These are phyloP conservation scores for Apantesis nais DNA, from an alignment of 2,888 invertebrate species.

Conservation along the genomic window DNA sequence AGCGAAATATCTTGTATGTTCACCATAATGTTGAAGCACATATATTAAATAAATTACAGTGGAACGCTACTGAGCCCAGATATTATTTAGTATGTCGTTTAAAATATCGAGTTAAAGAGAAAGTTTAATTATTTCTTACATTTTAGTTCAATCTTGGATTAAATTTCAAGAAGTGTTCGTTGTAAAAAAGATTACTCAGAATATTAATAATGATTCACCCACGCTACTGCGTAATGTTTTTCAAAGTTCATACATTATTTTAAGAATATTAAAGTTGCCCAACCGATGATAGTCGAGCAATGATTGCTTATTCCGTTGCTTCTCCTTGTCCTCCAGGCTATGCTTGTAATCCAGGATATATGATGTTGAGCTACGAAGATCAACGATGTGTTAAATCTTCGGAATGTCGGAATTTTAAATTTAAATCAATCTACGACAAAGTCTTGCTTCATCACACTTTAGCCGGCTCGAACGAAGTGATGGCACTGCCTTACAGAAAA, in stretches of 20 bases:
- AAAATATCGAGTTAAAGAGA: no score
- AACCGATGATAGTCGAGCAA: conserved; percentile 44
- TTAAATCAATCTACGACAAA: neutral
- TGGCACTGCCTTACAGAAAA: neutral
- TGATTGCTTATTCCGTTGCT: conserved; percentile 25
- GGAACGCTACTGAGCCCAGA: neutral
- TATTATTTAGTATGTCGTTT: neutral
- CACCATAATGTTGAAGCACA: neutral
- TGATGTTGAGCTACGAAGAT: conserved; percentile 10
- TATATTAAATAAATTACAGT: neutral
- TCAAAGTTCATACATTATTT: no score
- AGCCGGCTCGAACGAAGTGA: neutral
- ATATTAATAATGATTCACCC: no score
- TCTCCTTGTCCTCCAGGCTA: conserved; percentile 51
- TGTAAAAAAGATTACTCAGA: no score
- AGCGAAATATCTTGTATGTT: neutral
- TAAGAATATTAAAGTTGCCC: no score
- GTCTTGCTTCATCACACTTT: neutral
- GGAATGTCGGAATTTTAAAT: conserved; percentile 48
- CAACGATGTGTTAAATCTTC: conserved; percentile 21
- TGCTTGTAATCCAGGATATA: conserved; percentile 11
- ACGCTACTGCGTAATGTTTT: no score
- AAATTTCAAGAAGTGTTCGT: no score
- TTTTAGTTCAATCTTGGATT: no score
- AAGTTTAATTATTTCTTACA: neutral